These are phyloP conservation scores for Hippopotamyrus pictus DNA, from an alignment of 2,797 vertebrate species.

Conservation along the genomic window DNA sequence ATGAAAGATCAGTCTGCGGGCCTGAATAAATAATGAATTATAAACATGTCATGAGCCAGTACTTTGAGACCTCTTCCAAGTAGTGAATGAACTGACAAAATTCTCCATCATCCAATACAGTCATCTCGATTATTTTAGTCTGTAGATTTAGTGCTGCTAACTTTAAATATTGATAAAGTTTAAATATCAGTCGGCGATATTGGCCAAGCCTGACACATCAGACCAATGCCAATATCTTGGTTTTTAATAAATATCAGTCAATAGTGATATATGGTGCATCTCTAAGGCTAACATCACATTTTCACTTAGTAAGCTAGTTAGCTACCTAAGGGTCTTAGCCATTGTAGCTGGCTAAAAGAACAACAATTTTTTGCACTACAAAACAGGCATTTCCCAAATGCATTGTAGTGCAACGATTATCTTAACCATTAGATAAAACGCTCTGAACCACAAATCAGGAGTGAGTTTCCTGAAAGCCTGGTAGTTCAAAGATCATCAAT, in stretches of 20 bases:
- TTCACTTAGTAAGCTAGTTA: not conserved
- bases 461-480: not conserved
- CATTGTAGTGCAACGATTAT: not conserved
- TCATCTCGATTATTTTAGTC: not conserved
- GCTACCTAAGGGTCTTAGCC: not conserved
- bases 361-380: not conserved
- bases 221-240: not conserved
- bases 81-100: not conserved
- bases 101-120: not conserved
- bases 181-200: not conserved
- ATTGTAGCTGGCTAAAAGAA: not conserved
- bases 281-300: not conserved
- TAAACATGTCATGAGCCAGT: not conserved
- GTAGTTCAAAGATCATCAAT: not conserved
- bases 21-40: not conserved
- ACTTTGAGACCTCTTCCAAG: not conserved
- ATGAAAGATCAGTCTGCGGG: not conserved
- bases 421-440: not conserved
- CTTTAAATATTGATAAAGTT: not conserved
- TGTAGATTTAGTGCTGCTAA: not conserved
- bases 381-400: not conserved
- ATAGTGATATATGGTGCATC: not conserved
- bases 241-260: not conserved
- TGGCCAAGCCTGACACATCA: not conserved
- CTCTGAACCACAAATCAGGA: not conserved